Evolutionary conservation across 2,113 vertebrate species (phyloP).

Genomic region (Gallinago jamesoni): DNA sequence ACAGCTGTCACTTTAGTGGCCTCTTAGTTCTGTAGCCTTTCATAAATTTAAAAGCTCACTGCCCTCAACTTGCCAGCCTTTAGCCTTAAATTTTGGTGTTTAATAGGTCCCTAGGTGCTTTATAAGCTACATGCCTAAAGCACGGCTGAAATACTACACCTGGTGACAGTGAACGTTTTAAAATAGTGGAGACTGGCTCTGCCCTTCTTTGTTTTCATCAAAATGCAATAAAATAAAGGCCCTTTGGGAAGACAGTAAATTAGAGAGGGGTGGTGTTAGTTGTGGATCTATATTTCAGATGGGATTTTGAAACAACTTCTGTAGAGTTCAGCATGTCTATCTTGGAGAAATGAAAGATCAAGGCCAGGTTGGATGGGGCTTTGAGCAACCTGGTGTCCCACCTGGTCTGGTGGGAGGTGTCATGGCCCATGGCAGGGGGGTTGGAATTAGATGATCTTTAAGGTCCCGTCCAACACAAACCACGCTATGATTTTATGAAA

Average conservation of each 20-base stretch:
- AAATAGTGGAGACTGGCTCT: neutral
- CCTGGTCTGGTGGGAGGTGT: neutral
- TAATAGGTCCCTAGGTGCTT: slow-evolving; percentile 39
- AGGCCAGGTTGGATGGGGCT: neutral
- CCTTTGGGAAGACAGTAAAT: neutral
- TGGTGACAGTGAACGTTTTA: neutral
- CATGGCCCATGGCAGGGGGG: neutral
- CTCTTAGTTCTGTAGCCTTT: slow-evolving; percentile 47
- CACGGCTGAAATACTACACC: slow-evolving; percentile 31
- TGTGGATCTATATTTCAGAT: neutral
- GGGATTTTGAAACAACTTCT: neutral
- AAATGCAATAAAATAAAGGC: neutral
- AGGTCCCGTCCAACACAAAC: neutral
- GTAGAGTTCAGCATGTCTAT: neutral
- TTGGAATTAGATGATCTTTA: neutral
- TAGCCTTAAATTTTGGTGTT: slow-evolving; percentile 55
- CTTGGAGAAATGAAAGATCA: neutral
- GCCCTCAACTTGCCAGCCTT: slow-evolving; percentile 36
- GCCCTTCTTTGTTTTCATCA: neutral
- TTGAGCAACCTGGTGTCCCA: neutral
- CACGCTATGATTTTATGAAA: neutral
- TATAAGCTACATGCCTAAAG: slow-evolving; percentile 17
- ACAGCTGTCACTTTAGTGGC: slow-evolving; percentile 64
- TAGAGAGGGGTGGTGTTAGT: neutral
- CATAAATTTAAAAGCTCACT: slow-evolving; percentile 42